phyloP scores from a whole-genome alignment of 2,888 invertebrate species.

The Sussaba pulchella region DNA sequence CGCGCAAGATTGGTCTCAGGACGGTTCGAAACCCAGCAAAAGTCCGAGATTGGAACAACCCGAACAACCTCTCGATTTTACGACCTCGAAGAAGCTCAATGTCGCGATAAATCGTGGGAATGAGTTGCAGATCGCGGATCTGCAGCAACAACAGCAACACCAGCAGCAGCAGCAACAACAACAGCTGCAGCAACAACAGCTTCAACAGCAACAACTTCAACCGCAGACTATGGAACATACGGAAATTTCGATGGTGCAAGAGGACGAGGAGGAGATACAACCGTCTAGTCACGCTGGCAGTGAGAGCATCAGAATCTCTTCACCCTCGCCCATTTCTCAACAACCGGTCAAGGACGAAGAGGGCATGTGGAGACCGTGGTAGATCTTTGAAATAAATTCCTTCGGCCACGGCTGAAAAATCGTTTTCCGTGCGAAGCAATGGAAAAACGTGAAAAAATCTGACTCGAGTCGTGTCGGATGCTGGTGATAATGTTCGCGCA shows the following conservation, averaged over 20 bases:
- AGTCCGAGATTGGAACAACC: constrained; percentile 76
- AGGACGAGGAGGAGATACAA: constrained; percentile 72
- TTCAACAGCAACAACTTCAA: constrained; percentile 24
- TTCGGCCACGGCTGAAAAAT: neutral
- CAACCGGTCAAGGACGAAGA: constrained; percentile 82
- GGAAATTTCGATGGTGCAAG: constrained; percentile 55
- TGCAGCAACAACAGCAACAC: constrained; percentile 32
- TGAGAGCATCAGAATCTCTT: constrained; percentile 74
- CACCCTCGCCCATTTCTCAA: constrained; percentile 69
- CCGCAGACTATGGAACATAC: constrained; percentile 38
- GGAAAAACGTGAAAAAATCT: neutral
- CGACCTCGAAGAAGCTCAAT: constrained; percentile 80
- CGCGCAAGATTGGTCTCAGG: constrained; percentile 77
- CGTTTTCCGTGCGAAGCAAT: neutral
- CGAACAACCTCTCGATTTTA: constrained; percentile 82
- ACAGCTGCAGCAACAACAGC: constrained; percentile 24
- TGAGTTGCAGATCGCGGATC: constrained; percentile 62
- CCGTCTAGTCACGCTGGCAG: constrained; percentile 76
- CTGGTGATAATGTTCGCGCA: constrained; percentile 3
- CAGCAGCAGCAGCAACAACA: constrained; percentile 53
- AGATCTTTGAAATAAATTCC: constrained; percentile 61
- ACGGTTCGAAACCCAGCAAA: constrained; percentile 72
- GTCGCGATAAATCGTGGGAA: constrained; percentile 62
- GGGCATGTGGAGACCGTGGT: constrained; percentile 84
- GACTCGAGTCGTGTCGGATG: constrained; percentile 15